A percentile compares a stretch with the other conserved stretches of the same genome.
Conservation (phyloP, 2,888 invertebrate genomes). For the Trissonchulus latispiculum region DNA sequence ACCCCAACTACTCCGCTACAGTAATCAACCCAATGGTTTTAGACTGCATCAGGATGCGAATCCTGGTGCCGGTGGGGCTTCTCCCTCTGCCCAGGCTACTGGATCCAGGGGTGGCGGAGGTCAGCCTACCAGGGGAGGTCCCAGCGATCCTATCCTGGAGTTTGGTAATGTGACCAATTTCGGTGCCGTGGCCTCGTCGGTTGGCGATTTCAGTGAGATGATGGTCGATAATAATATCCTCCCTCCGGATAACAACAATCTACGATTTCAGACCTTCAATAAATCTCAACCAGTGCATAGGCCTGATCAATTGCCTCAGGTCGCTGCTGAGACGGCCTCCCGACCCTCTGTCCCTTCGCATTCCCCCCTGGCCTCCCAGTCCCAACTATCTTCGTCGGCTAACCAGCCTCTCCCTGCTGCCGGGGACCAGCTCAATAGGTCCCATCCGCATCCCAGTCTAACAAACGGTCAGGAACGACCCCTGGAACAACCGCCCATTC, state of each 20-base stretch:
- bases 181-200: neutral
- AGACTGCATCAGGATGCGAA: neutral
- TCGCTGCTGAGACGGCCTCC: too few species aligned
- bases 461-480: too few species aligned
- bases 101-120: slow-evolving; percentile 4
- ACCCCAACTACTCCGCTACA: neutral
- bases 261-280: neutral
- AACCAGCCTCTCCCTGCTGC: too few species aligned
- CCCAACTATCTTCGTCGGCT: too few species aligned
- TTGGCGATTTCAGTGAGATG: too few species aligned
- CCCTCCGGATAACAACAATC: neutral
- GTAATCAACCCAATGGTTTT: neutral
- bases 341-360: neutral
- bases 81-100: too few species aligned
- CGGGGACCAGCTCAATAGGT: neutral
- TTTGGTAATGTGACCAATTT: slow-evolving; percentile 11
- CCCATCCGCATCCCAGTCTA: neutral
- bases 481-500: neutral
- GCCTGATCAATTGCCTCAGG: too few species aligned
- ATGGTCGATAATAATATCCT: neutral
- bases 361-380: neutral
- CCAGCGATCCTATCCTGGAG: slow-evolving; percentile 1
- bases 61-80: neutral
- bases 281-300: neutral
- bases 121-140: neutral